Evolutionary conservation across 2,797 vertebrate species (phyloP).

Genomic region (Falco novaeseelandiae): DNA sequence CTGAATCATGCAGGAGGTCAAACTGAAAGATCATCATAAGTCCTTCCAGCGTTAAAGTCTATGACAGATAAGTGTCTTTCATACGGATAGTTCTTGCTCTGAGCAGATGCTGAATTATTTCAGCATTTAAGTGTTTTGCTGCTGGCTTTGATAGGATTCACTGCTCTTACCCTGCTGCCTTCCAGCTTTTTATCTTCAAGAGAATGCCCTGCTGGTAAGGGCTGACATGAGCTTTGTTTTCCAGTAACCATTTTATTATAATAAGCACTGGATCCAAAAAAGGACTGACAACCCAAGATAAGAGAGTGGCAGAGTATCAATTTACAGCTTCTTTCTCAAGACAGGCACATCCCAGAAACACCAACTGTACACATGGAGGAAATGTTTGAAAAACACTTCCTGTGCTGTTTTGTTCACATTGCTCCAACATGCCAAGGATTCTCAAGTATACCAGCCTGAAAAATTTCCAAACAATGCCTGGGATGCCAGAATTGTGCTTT

Average conservation of each 20-base stretch:
- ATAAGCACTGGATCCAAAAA: neutral
- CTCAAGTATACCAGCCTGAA: neutral
- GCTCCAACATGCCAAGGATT: neutral
- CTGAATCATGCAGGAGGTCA: neutral
- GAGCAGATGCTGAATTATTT: constrained; percentile 40
- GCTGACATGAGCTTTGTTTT: neutral
- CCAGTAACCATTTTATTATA: neutral
- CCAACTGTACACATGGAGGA: neutral
- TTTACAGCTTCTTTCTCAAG: neutral
- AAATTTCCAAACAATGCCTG: neutral
- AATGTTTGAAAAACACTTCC: neutral
- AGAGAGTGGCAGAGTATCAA: neutral
- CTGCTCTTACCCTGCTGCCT: neutral
- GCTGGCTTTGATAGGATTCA: neutral
- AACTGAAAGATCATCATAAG: neutral
- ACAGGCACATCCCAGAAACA: neutral
- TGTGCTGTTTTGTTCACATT: neutral
- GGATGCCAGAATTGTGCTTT: neutral
- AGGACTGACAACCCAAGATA: neutral
- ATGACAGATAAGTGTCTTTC: neutral
- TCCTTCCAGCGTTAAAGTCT: neutral
- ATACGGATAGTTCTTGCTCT: neutral
- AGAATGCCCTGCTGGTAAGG: neutral
- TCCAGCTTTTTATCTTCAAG: constrained; percentile 20
- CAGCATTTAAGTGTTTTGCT: constrained; percentile 27